A percentile compares a stretch with the other conserved stretches of the same genome.
Evolutionary conservation across 2,113 vertebrate genomes (phyloP).

Genomic region (Megalops atlanticus): DNA sequence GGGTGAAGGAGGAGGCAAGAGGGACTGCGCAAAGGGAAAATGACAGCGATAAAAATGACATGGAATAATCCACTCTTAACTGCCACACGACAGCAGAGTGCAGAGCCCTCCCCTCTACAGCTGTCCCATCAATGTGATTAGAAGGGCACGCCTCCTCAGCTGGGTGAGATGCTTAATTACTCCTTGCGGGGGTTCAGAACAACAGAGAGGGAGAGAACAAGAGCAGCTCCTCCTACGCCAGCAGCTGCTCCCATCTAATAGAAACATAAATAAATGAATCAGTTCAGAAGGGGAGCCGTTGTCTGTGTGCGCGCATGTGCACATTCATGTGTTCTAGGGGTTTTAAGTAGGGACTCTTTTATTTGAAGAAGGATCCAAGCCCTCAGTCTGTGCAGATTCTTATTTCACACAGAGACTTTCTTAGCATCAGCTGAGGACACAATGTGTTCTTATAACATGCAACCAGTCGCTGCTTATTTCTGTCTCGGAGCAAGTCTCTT

Average conservation of each 20-base stretch:
- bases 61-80: constrained; percentile 4
- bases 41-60: constrained; percentile 17
- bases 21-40: background rate
- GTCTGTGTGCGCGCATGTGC: constrained; percentile 28
- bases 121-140: constrained; percentile 5
- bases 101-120: background rate
- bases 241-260: constrained; percentile 45
- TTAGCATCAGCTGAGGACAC: constrained; percentile 19
- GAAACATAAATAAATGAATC: constrained; percentile 51
- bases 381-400: background rate
- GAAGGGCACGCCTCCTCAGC: constrained; percentile 7
- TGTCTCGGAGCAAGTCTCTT: background rate
- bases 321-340: background rate
- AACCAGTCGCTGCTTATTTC: background rate
- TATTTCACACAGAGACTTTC: background rate
- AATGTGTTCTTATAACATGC: background rate
- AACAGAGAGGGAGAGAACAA: constrained; percentile 28
- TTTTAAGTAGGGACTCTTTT: background rate
- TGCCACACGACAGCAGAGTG: background rate
- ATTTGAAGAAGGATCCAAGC: background rate
- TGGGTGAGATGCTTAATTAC: constrained; percentile 31
- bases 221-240: constrained; percentile 44
- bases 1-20: background rate
- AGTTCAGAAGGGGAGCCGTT: constrained; percentile 29
- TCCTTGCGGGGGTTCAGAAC: constrained; percentile 15